These are phyloP conservation scores for Psix sp. DNA, from an alignment of 1,140 invertebrate species.

Conservation along the genomic window DNA sequence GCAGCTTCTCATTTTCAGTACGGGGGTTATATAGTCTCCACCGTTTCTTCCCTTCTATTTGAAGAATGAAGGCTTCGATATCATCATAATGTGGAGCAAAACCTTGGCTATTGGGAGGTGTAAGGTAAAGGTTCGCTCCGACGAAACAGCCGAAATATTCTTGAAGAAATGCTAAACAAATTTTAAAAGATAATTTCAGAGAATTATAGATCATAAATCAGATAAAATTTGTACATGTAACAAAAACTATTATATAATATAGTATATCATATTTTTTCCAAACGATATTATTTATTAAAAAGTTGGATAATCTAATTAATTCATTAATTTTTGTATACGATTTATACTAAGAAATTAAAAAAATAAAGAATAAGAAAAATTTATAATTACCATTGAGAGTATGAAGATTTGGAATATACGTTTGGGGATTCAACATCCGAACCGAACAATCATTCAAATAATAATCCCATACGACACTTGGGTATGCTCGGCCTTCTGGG, in stretches of 20 bases:
- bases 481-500: constrained; percentile 85
- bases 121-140: constrained; percentile 96
- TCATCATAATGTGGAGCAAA: constrained; percentile 99
- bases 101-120: constrained; percentile 96
- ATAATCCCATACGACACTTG: constrained; percentile 93
- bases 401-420: constrained; percentile 84
- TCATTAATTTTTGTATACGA: neutral
- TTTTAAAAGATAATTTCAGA: neutral
- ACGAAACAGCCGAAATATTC: constrained; percentile 96
- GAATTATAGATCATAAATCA: too few species aligned
- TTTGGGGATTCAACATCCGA: constrained; percentile 95
- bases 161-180: constrained; percentile 84
- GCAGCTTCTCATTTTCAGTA: constrained; percentile 80
- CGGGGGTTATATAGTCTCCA: constrained; percentile 94
- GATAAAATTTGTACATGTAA: neutral
- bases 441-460: constrained; percentile 94
- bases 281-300: too few species aligned
- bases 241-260: too few species aligned
- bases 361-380: constrained; percentile 2
- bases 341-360: constrained; percentile 1
- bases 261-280: too few species aligned
- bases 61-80: constrained; percentile 98
- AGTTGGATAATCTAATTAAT: too few species aligned
- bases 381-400: constrained; percentile 76
- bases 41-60: constrained; percentile 95